Evolutionary conservation across 2,797 vertebrate species (phyloP), one percentile per base, ranked within the genome.

Genomic region (Girardinus metallicus): DNA sequence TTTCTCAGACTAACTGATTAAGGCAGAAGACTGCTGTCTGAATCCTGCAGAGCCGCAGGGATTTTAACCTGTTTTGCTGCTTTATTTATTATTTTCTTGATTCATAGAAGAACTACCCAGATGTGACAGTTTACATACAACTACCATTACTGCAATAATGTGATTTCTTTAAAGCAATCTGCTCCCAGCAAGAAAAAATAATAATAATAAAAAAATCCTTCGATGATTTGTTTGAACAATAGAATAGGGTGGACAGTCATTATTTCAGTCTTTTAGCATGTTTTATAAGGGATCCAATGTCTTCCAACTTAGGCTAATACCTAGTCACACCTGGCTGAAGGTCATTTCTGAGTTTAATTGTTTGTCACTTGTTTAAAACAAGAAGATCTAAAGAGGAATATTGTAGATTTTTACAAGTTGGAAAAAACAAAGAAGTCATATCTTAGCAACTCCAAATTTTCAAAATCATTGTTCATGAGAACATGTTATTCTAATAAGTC

Each of bases 41-140:
- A 43, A 6, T 44, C 26, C 26, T 44, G 6, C 68, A 71, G 68
- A 71, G 68, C 26, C 26, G 12, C 41, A 44, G 66, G 41, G 21
- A 12, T 39, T 70, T 43, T 43, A 70, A 44, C 11, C 68, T 71
- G 12, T 71, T 16, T 29, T n/a, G 68, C 1, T 71, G 41, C 26
- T 43, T 29, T 16, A 44, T 71, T 71, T 44, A 13, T 71, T 70
- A 41, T 44, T 71, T 44, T 71, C 12, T 44, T 43, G 41, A 71
- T 71, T 44, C 26, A 43, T 43, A 16, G 66, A 44, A 71, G 12
- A 43, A 29, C 11, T 43, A 29, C 26, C 2, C 12, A n/a, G 68
- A 71, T 71, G 68, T 71, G 68, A 44, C 68, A 71, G 68, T 29
- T 71, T 71, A n/a, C 39, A 71, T 44, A n/a, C 68, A 71, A 2